phyloP scores from a whole-genome alignment of 1,140 invertebrate genomes.

The Halictus rubicundus region DNA sequence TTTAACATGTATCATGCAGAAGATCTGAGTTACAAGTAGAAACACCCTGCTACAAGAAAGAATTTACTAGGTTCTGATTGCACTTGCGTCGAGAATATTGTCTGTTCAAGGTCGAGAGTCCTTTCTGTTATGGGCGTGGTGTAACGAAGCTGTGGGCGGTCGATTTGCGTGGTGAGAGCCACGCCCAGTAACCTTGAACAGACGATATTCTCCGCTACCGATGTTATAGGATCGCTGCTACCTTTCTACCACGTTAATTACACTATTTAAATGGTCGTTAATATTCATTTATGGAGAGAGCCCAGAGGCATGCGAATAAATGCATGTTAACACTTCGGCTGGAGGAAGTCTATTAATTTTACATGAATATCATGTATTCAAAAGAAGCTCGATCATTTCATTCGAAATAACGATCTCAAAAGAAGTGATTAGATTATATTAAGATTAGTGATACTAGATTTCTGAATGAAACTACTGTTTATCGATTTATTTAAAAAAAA shows the following conservation, averaged over 20 bases:
- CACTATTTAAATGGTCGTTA: not conserved
- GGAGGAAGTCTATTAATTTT: too few relatives aligned
- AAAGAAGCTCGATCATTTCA: too few relatives aligned
- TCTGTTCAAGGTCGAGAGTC: not conserved
- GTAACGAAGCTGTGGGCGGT: not conserved
- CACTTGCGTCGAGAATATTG: not conserved
- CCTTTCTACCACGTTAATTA: constrained; percentile 13
- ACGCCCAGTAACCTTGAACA: not conserved
- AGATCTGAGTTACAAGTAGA: not conserved
- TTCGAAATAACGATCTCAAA: too few relatives aligned
- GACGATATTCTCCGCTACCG: not conserved
- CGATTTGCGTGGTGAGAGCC: not conserved
- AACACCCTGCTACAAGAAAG: not conserved
- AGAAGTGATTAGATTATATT: too few relatives aligned
- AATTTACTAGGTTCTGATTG: not conserved
- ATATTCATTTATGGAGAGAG: not conserved
- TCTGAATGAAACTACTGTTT: too few relatives aligned
- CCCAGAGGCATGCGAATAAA: not conserved
- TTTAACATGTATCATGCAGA: constrained; percentile 35
- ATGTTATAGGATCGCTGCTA: not conserved
- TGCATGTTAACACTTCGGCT: too few relatives aligned
- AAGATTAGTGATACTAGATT: too few relatives aligned
- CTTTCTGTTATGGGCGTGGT: not conserved
- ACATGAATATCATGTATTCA: too few relatives aligned
- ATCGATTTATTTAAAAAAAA: too few relatives aligned